Evolutionary conservation across 2,113 vertebrate genomes (phyloP).

Genomic region (Pachycephala philippinensis): DNA sequence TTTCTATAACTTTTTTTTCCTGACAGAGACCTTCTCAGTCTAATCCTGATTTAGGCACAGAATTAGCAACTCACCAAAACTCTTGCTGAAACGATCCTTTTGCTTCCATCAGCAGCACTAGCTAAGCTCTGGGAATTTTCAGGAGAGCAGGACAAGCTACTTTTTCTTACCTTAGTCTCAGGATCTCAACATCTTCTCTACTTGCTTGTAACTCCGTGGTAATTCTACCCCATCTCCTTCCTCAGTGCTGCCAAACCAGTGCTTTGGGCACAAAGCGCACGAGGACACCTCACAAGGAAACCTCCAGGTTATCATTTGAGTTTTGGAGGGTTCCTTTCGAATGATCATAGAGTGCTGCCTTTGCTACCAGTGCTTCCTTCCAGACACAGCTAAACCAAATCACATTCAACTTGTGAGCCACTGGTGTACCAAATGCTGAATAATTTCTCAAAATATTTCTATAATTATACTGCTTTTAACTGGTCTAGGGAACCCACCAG

Average conservation of each 20-base stretch:
- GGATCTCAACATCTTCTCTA: neutral
- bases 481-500: neutral
- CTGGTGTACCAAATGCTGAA: neutral
- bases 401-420: neutral
- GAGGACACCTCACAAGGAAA: neutral
- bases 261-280: neutral
- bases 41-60: neutral
- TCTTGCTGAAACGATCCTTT: neutral
- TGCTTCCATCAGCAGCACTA: neutral
- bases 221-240: neutral
- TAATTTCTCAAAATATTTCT: neutral
- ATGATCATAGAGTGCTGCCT: fast-evolving
- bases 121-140: neutral
- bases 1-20: neutral
- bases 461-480: neutral
- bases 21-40: neutral
- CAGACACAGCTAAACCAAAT: neutral
- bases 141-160: too few species aligned
- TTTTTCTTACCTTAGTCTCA: neutral
- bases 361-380: neutral
- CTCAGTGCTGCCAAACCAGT: neutral
- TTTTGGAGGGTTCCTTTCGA: neutral
- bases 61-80: fast-evolving
- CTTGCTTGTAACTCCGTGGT: neutral
- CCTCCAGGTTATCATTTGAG: neutral